A percentile compares a stretch with the other conserved stretches of the same genome.
Evolutionary conservation across 2,888 invertebrate genomes (phyloP).

Genomic region (Caenorhabditis becei): DNA sequence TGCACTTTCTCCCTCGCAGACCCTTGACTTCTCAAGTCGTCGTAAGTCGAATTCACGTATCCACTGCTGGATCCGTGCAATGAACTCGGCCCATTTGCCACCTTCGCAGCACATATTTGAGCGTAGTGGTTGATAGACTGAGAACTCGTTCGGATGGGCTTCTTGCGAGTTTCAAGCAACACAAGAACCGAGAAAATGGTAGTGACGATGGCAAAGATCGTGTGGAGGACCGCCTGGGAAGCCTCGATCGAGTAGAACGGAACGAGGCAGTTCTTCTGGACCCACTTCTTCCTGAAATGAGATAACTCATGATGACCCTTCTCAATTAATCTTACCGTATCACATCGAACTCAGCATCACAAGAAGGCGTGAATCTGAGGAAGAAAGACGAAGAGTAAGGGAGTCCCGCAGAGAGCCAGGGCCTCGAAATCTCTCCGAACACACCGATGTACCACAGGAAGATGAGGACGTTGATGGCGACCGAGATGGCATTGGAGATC

Average conservation of each 20-base stretch:
- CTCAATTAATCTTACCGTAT: conserved; percentile 44
- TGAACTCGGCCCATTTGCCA: conserved; percentile 59
- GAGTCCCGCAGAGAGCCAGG: conserved; percentile 72
- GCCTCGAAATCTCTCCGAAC: conserved; percentile 69
- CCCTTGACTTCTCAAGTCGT: conserved; percentile 59
- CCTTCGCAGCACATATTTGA: conserved; percentile 46
- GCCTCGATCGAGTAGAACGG: conserved; percentile 72
- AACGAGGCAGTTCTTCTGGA: conserved; percentile 65
- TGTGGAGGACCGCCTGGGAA: conserved; percentile 69
- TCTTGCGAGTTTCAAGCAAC: conserved; percentile 41
- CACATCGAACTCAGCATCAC: conserved; percentile 75
- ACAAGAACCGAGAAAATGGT: conserved; percentile 59
- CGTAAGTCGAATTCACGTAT: conserved; percentile 76
- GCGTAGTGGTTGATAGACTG: conserved; percentile 58
- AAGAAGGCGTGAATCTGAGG: conserved; percentile 74
- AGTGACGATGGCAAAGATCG: conserved; percentile 66
- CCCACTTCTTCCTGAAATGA: conserved; percentile 58
- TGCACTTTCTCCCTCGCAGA: conserved; percentile 27
- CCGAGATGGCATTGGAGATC: conserved; percentile 67
- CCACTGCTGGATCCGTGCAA: conserved; percentile 71
- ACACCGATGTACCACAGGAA: conserved; percentile 75
- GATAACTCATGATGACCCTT: background rate
- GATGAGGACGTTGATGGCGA: conserved; percentile 70
- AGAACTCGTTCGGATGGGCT: conserved; percentile 17
- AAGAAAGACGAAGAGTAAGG: conserved; percentile 78